These are phyloP conservation scores for Leptopilina myrica DNA, from an alignment of 2,888 invertebrate genomes.

Conservation along the genomic window DNA sequence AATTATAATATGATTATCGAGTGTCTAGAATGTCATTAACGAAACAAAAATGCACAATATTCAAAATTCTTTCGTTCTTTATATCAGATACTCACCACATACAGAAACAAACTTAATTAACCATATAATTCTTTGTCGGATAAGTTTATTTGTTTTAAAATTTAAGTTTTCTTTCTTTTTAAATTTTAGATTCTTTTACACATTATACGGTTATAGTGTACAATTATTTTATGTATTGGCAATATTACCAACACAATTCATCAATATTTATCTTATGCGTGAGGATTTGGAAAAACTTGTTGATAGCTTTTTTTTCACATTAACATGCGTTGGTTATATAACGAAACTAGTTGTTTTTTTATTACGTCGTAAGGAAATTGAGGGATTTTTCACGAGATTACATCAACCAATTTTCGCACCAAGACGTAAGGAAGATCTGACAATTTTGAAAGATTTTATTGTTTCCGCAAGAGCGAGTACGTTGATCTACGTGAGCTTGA, in stretches of 20 bases:
- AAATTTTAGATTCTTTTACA: conserved; percentile 3
- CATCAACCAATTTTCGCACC: neutral
- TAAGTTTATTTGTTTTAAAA: neutral
- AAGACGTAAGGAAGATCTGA: neutral
- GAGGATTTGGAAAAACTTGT: conserved; percentile 5
- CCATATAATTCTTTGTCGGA: no score
- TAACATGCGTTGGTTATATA: neutral
- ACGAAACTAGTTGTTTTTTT: neutral
- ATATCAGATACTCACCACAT: no score
- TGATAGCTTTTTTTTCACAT: conserved; percentile 4
- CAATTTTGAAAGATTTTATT: neutral
- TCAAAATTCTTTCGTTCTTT: no score
- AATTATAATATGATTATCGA: neutral
- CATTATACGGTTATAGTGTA: neutral
- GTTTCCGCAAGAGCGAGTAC: neutral
- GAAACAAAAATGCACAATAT: no score
- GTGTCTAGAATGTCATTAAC: neutral
- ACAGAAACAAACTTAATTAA: no score
- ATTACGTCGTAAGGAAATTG: neutral
- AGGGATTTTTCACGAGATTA: neutral
- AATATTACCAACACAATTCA: conserved; percentile 1
- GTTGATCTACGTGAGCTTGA: neutral
- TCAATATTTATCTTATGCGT: conserved; percentile 1
- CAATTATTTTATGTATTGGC: conserved; percentile 1
- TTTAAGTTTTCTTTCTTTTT: neutral